Evolutionary conservation across 2,113 vertebrate genomes (phyloP), one percentile per base, ranked within the genome.

Genomic region (Anarrhichthys ocellatus): DNA sequence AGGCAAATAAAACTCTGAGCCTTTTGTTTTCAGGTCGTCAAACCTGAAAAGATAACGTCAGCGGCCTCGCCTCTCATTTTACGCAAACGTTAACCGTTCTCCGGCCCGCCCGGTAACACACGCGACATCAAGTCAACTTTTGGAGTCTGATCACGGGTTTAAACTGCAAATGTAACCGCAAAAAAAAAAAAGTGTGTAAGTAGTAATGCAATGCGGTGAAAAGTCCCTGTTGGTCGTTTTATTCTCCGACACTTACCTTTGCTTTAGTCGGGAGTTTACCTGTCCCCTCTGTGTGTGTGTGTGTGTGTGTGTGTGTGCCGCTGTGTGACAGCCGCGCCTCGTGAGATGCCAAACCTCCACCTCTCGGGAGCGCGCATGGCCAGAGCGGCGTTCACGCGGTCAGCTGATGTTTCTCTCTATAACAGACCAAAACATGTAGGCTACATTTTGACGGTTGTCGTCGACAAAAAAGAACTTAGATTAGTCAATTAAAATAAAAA

Each of bases 211-310:
- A 38, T 4, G 18, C 14, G 0, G 8, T 10, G 7, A n/a, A 46
- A 34, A 48, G 17, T 42, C 20, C 1, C 2, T 0, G 9, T 44
- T 54, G 22, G 17, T 7, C 1, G 6, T 32, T 20, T 17, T 1
- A 11, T 29, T 20, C 18, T 36, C 22, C 7, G 4, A 6, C 18
- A 13, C 67, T 58, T 20, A 83, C 79, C 72, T 68, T 0, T n/a
- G 9, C 1, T 4, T 0, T 1, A 5, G 13, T 48, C 46, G 7
- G 1, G 22, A 4, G 2, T n/a, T 17, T 6, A 8, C 15, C 38
- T 29, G 8, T 32, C 3, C 5, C 3, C 7, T 6, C 9, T 17
- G 2, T 4, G 9, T 29, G 29, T 5, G 6, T 11, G 9, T 13
- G 2, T 17, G 2, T 4, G 9, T 4, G 9, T 4, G 6, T 11